Evolutionary conservation across 2,888 invertebrate genomes (phyloP).

Genomic region (Asteroscopus sphinx): DNA sequence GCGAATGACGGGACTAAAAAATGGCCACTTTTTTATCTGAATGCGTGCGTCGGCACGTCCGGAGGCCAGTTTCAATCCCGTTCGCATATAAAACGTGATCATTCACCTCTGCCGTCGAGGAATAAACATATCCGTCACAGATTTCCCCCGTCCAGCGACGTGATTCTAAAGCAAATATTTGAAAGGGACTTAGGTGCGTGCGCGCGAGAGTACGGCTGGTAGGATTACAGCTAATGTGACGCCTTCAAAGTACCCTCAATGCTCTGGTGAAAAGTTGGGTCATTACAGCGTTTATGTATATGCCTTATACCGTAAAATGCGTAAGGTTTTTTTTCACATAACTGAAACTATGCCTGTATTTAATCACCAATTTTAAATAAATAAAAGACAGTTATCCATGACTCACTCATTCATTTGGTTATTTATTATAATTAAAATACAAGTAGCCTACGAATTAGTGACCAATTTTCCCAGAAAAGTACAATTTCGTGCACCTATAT

Average conservation of each 20-base stretch:
- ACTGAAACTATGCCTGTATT: neutral
- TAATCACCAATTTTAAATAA: too few species aligned
- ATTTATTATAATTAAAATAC: too few species aligned
- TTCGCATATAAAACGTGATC: slow-evolving; percentile 83
- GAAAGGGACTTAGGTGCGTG: slow-evolving; percentile 38
- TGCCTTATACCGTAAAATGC: too few species aligned
- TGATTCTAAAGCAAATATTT: slow-evolving; percentile 70
- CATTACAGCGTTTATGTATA: neutral
- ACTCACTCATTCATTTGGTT: too few species aligned
- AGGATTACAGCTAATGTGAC: slow-evolving; percentile 24
- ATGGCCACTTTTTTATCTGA: slow-evolving; percentile 67
- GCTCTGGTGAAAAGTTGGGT: neutral
- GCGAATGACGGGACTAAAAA: slow-evolving; percentile 64
- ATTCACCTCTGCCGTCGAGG: slow-evolving; percentile 72
- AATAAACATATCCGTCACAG: slow-evolving; percentile 79
- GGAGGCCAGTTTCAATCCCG: slow-evolving; percentile 74
- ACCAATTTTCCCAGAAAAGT: too few species aligned
- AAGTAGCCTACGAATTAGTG: too few species aligned
- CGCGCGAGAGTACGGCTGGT: slow-evolving; percentile 1
- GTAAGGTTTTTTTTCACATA: neutral
- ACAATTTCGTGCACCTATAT: neutral
- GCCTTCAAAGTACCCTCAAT: slow-evolving; percentile 4
- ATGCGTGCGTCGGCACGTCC: slow-evolving; percentile 78
- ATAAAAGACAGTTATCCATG: too few species aligned
- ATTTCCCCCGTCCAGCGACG: slow-evolving; percentile 51